Evolutionary conservation across 2,113 vertebrate species (phyloP), one percentile per base, ranked within the genome.

Genomic region (Scartelaos histophorus): DNA sequence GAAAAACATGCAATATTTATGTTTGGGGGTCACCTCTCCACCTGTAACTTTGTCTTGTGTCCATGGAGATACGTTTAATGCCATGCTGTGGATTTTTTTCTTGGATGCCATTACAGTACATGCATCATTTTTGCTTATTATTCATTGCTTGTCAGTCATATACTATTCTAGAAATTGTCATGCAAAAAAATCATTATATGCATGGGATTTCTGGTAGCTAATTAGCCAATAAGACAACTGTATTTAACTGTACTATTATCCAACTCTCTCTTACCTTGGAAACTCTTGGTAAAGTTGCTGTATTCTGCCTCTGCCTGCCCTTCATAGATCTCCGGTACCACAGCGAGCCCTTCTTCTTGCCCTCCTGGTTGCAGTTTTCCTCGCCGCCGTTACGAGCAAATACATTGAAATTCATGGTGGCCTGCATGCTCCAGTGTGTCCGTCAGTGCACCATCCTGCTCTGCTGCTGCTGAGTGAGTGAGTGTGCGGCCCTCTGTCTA

Each of bases 381-480:
- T 90, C 83, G 21, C 79, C 87, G 76, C 19, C 82, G 66, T 92
- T 92, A 15, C 87, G 90, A 34, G 88, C 72, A 49, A 94, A 87
- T 66, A 88, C 78, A 79, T 89, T 90, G 25, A 94, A 87, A 85
- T 95, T 95, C 95, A 95, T 96, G 74, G 67, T 85, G 73, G 61
- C 64, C 62, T 85, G 88, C 85, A 85, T 81, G 75, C 81, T 87
- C 67, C 79, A 46, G 43, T 67, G 43, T 67, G 79, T 58, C 86
- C 29, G 71, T 78, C 74, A 85, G 66, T 65, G 82, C 81, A 85
- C 82, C 78, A 86, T 76, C 65, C 34, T 77, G 66, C 24, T 66
- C 66, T 75, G 69, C 83, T 78, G 69, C 83, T 78, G 87, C 83
- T 74, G 80, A 51, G 71, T 84, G 61, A 81, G 25, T 78, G 75